Base-by-base conservation (phyloP, 1,140 invertebrate species). In the Drosophila yakuba region DNA sequence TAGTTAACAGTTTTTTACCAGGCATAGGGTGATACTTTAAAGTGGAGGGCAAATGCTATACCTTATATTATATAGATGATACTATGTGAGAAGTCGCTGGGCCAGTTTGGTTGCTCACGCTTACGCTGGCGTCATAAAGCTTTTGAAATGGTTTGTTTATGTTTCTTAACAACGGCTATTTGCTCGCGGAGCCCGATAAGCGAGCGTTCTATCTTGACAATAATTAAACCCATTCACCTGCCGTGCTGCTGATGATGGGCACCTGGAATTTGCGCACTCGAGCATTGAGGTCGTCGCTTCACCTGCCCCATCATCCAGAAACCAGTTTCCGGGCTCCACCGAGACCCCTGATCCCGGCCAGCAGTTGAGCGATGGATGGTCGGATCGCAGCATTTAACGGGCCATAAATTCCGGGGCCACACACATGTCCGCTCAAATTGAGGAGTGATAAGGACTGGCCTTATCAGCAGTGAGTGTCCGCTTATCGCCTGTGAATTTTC, bases 91-190 rank as follows among this genome's bases (percentile, higher is more conserved):
- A 71, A 38, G 38, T 36, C 28, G 47, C 15, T 28, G 12, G 52
- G 64, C 45, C 59, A 50, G 44, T 41, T 38, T 25, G 43, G 57
- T 64, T 41, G 43, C 58, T 35, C 48, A 44, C 41, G 57, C 38
- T 36, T 5, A 36, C 32, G 52, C 38, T 48, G 28, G 44, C 56
- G 47, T 75, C 59, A 73, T 75, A 71, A 83, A 71, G 81, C 59
- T 77, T 58, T 55, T 66, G 71, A 78, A 69, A 66, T 61, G 48
- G 23, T 64, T 78, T 86, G 74, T 86, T 81, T 85, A 86, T 85
- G 57, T 85, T 78, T 81, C 63, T 76, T 79, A 78, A 82, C 80
- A 69, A 78, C 63, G 60, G 73, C 50, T 85, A 77, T 81, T 84
- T 85, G 63, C 45, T 51, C 50, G 54, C 41, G 38, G 17, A 55